Evolutionary conservation across 1,140 invertebrate species (phyloP), one percentile per base, ranked within the genome.

Genomic region (Lepidurus arcticus): DNA sequence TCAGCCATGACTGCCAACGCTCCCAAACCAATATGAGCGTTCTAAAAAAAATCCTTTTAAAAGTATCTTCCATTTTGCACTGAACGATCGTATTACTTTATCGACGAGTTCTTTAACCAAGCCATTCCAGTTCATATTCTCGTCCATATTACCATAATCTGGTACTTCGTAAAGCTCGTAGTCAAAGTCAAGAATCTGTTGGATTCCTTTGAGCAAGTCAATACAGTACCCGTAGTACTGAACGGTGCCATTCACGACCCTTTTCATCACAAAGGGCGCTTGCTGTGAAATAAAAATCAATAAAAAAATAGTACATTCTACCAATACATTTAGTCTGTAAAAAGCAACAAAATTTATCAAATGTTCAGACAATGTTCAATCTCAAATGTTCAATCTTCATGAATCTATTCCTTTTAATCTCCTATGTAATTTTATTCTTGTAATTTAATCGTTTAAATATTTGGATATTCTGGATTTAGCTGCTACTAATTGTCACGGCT

Each of bases 1-100:
- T 98, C 96, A 0, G 95, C 94, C 92, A 97, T 97, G 0, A 97
- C 95, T 0, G 93, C 93, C 80, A 97, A 86, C 0, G 94, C 92
- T 0, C 92, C 92, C 6, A 98, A 83, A 0, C 92, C 95, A 79
- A 98, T 95, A 83, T 98, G 94, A 0, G 95, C 95, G 80, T 90
- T 89, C 88, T 89, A 82, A 80, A 47, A 7, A 45, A n/a, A 16
- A 11, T n/a, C 16, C 11, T 7, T 75, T 42, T 5, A 4, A 34
- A n/a, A 75, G 3, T 44, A 1, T 26, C 13, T 26, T 44, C 44
- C 9, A 26, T 11, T 24, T 10, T 16, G 13, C 74, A 53, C 13
- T 73, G 1, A 78, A 21, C 8, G 16, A 34, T 43, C 24, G 34
- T 78, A 4, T 77, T 82, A 90, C 90, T 85, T 96, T 95, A 53